phyloP scores from a whole-genome alignment of 2,113 vertebrate genomes.

The Nipponia nippon region DNA sequence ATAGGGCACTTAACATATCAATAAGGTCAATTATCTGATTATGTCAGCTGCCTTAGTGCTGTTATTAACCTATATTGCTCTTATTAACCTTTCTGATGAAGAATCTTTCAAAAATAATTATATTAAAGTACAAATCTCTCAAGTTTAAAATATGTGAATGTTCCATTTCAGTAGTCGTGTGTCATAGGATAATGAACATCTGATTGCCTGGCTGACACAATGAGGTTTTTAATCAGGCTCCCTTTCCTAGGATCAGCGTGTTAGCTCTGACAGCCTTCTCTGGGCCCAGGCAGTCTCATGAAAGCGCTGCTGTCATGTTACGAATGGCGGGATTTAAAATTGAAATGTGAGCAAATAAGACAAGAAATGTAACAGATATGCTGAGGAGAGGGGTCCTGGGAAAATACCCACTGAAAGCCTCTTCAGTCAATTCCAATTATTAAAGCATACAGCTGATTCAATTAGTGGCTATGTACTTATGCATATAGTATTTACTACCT shows the following conservation, averaged over 20 bases:
- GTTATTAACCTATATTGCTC: conserved; percentile 75
- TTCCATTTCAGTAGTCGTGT: conserved; percentile 63
- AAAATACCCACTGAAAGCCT: conserved; percentile 36
- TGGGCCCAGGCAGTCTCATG: conserved; percentile 14
- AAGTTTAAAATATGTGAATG: conserved; percentile 65
- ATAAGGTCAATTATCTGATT: conserved; percentile 76
- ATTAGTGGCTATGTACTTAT: conserved; percentile 28
- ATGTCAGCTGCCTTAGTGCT: conserved; percentile 52
- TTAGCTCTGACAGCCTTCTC: conserved; percentile 37
- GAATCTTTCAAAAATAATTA: conserved; percentile 80
- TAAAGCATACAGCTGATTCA: conserved; percentile 31
- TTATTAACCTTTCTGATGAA: conserved; percentile 78
- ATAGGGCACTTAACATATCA: conserved; percentile 68
- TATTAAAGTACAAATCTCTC: conserved; percentile 73
- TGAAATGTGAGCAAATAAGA: conserved; percentile 67
- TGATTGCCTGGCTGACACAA: conserved; percentile 45
- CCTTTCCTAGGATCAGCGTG: conserved; percentile 7
- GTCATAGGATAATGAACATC: conserved; percentile 70
- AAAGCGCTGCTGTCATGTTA: conserved; percentile 54
- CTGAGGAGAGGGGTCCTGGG: conserved; percentile 34
- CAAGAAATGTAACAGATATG: conserved; percentile 10
- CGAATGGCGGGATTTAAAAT: conserved; percentile 53
- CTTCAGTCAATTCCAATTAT: conserved; percentile 42
- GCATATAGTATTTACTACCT: conserved; percentile 20
- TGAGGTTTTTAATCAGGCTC: conserved; percentile 64